phyloP scores from a whole-genome alignment of 2,797 vertebrate species.

The Sarcoramphus papa region DNA sequence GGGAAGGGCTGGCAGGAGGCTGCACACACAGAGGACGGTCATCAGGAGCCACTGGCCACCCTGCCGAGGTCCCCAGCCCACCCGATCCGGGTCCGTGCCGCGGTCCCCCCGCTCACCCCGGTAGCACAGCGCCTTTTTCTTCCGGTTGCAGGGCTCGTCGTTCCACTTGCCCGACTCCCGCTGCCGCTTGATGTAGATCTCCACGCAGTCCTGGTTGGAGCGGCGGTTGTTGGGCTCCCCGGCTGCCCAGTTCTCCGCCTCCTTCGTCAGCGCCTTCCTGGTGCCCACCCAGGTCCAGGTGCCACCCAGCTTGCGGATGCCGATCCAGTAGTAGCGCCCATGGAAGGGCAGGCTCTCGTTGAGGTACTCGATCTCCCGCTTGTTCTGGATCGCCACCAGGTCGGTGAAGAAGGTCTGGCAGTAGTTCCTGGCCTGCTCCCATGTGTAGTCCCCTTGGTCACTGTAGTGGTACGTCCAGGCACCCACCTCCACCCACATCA shows the following conservation, averaged over 20 bases:
- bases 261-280: not conserved
- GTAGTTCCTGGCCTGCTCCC: slow-evolving; percentile 45
- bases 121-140: slow-evolving; percentile 44
- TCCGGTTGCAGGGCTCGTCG: not conserved
- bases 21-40: not conserved
- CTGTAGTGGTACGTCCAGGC: slow-evolving; percentile 54
- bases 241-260: slow-evolving; percentile 42
- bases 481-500: not conserved
- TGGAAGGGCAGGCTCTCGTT: slow-evolving; percentile 20
- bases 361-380: slow-evolving; percentile 38
- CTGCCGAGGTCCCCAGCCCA: not conserved
- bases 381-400: slow-evolving; percentile 61
- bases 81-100: rapidly evolving
- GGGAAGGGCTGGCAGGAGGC: slow-evolving; percentile 77
- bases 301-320: slow-evolving; percentile 26
- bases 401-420: slow-evolving; percentile 51
- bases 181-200: slow-evolving; percentile 55
- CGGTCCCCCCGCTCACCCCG: not conserved
- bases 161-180: slow-evolving; percentile 52
- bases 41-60: not conserved
- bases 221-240: slow-evolving; percentile 60
- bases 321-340: slow-evolving; percentile 11
- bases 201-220: slow-evolving; percentile 61
- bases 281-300: slow-evolving; percentile 66
- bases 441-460: not conserved